Conservation (phyloP, 2,113 vertebrate genomes). For the Cyphomyrus discorhynchus region DNA sequence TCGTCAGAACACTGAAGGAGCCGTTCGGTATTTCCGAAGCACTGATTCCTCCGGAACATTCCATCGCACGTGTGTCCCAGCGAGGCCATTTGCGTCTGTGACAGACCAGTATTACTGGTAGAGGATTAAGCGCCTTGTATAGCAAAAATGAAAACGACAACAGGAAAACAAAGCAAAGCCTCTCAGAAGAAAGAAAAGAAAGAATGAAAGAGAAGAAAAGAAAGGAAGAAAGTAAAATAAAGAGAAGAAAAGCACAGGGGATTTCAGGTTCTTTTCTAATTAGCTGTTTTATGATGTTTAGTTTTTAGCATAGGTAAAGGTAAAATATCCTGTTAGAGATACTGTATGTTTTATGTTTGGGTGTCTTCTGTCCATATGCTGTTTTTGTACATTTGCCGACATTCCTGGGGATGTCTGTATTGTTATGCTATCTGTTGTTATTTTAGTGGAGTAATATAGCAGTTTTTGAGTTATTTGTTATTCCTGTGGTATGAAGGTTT, state of each 20-base stretch:
- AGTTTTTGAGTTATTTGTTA: slow-evolving; percentile 15
- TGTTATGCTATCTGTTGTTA: slow-evolving; percentile 34
- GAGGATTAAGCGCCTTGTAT: neutral
- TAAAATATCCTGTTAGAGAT: slow-evolving; percentile 42
- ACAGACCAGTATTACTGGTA: neutral
- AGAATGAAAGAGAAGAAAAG: neutral
- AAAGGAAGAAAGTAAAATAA: slow-evolving; percentile 17
- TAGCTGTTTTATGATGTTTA: slow-evolving; percentile 40
- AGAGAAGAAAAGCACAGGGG: neutral
- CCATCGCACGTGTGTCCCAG: slow-evolving; percentile 32
- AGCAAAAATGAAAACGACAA: slow-evolving; percentile 26
- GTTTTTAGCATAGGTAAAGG: slow-evolving; percentile 24
- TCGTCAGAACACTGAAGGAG: slow-evolving; percentile 68
- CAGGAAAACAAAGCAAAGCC: slow-evolving; percentile 35
- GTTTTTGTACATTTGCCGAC: slow-evolving; percentile 21
- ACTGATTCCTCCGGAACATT: slow-evolving; percentile 51
- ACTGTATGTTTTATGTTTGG: slow-evolving; percentile 38
- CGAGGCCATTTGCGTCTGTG: slow-evolving; percentile 17
- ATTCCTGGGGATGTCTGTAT: slow-evolving; percentile 38
- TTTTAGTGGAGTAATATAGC: neutral
- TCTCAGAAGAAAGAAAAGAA: slow-evolving; percentile 39
- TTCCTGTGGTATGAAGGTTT: slow-evolving; percentile 10
- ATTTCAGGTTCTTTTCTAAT: slow-evolving; percentile 21
- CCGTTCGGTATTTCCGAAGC: slow-evolving; percentile 83
- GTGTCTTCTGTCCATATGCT: slow-evolving; percentile 40